These are phyloP conservation scores for Sialia sialis DNA, from an alignment of 2,113 vertebrate genomes.

Conservation along the genomic window DNA sequence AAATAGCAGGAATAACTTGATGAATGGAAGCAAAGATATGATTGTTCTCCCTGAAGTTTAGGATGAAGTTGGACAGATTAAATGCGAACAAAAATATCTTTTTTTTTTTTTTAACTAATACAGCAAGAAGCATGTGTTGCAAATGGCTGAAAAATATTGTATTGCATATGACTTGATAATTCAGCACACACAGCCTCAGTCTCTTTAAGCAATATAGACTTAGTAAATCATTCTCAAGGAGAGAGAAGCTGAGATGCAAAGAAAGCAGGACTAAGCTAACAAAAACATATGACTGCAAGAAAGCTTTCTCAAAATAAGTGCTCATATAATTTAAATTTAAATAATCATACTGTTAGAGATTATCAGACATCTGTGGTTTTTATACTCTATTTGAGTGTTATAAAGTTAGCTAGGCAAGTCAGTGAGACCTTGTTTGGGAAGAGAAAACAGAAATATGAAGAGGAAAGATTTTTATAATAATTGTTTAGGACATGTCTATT, in stretches of 20 bases:
- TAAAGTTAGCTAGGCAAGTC: neutral
- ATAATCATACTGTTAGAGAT: neutral
- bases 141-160: neutral
- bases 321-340: neutral
- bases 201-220: neutral
- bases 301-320: neutral
- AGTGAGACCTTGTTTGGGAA: neutral
- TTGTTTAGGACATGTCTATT: neutral
- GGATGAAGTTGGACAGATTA: neutral
- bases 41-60: neutral
- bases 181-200: neutral
- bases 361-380: neutral
- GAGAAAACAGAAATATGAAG: neutral
- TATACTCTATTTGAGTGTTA: neutral
- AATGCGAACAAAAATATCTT: fast-evolving
- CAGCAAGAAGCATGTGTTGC: neutral
- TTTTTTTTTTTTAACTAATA: neutral
- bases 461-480: neutral
- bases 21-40: neutral
- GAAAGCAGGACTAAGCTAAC: neutral
- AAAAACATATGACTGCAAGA: neutral
- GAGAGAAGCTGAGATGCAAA: neutral
- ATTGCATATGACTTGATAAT: neutral
- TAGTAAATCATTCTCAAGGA: neutral
- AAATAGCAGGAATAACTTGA: neutral